These are phyloP conservation scores for Melipona bicolor DNA, from an alignment of 2,888 invertebrate genomes.

Conservation along the genomic window DNA sequence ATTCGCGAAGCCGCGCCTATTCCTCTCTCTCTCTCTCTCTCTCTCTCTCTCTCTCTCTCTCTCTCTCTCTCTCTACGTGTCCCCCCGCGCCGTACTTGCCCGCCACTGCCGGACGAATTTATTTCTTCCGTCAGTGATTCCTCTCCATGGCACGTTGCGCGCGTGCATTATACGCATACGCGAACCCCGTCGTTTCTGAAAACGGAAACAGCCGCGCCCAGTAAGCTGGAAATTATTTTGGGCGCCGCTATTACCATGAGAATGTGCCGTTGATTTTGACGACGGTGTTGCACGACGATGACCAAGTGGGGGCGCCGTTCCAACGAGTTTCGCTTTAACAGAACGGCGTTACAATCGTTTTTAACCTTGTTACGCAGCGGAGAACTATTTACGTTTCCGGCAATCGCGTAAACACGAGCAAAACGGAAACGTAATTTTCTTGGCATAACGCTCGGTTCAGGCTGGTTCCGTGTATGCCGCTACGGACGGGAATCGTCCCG, in stretches of 20 bases:
- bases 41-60: background rate
- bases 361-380: background rate
- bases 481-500: background rate
- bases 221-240: constrained; percentile 59
- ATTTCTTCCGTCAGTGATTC: constrained; percentile 65
- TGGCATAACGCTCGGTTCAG: background rate
- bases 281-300: constrained; percentile 10
- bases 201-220: constrained; percentile 56
- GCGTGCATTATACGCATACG: constrained; percentile 48
- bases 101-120: constrained; percentile 61
- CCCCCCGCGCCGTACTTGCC: constrained; percentile 30
- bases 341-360: constrained; percentile 9
- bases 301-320: background rate
- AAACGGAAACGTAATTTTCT: constrained; percentile 3
- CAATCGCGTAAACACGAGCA: background rate
- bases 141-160: constrained; percentile 44
- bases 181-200: constrained; percentile 18
- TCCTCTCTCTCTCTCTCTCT: background rate
- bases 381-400: background rate
- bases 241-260: constrained; percentile 58
- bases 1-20: constrained; percentile 36
- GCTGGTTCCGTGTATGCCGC: background rate
- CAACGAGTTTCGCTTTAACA: constrained; percentile 31
- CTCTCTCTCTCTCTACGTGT: background rate
- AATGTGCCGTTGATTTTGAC: constrained; percentile 58